These are phyloP conservation scores for Procambarus virginalis DNA, from an alignment of 1,140 invertebrate species.

Conservation along the genomic window DNA sequence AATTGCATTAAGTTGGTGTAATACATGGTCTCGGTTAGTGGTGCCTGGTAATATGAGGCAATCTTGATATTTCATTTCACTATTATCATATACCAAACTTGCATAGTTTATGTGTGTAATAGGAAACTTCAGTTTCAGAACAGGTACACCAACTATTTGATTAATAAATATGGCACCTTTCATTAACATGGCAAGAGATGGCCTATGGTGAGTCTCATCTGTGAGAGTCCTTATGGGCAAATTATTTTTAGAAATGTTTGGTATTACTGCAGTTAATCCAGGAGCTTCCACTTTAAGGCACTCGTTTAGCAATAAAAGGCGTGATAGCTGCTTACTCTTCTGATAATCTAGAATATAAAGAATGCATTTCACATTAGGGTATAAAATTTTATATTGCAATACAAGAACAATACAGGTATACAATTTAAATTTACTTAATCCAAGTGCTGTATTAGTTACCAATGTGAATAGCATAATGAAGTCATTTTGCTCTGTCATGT, in stretches of 20 bases:
- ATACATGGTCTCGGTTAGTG: constrained; percentile 3
- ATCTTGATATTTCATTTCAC: background rate
- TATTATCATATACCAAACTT: constrained; percentile 31
- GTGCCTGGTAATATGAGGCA: background rate
- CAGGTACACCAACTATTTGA: constrained; percentile 17
- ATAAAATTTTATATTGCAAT: no score
- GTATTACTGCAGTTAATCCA: constrained; percentile 10
- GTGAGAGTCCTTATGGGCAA: constrained; percentile 31
- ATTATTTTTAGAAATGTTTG: constrained; percentile 1
- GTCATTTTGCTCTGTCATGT: no score
- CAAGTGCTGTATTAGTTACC: no score
- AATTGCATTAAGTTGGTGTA: background rate
- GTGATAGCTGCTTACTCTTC: constrained; percentile 47
- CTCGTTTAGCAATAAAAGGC: constrained; percentile 31
- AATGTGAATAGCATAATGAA: no score
- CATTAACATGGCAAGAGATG: constrained; percentile 35
- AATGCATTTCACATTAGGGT: background rate
- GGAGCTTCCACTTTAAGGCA: constrained; percentile 30
- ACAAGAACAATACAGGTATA: no score
- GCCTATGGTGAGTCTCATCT: constrained; percentile 36
- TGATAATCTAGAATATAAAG: constrained; percentile 39
- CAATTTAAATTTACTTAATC: no score
- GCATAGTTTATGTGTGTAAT: constrained; percentile 45
- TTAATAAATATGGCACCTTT: constrained; percentile 44
- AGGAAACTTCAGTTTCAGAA: constrained; percentile 36